Conservation (phyloP, 2,888 invertebrate genomes). For the Himalopsyche tibetana region DNA sequence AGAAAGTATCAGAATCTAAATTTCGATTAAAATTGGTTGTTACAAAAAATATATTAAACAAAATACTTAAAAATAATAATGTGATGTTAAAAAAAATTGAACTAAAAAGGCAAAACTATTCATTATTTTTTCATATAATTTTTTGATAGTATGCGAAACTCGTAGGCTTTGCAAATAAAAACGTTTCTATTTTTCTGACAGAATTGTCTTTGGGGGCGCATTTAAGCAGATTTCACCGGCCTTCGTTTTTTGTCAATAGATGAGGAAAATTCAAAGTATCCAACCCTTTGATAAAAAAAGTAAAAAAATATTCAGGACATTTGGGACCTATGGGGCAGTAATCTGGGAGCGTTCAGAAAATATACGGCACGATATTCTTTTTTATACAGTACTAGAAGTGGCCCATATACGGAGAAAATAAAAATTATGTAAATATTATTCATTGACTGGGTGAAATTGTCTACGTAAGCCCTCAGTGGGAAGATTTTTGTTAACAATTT, state of each 20-base stretch:
- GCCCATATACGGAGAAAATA: conserved; percentile 22
- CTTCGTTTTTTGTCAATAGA: conserved; percentile 36
- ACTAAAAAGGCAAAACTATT: background rate
- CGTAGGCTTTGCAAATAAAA: conserved; percentile 10
- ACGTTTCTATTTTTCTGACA: background rate
- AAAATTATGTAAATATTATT: conserved; percentile 42
- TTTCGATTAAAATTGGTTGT: too few species aligned
- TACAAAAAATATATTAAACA: too few species aligned
- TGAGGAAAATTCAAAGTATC: conserved; percentile 35
- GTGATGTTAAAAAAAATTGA: too few species aligned
- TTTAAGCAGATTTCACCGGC: conserved; percentile 31
- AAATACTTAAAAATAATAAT: too few species aligned
- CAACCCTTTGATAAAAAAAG: conserved; percentile 25
- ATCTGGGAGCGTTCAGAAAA: conserved; percentile 1
- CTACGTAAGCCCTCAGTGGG: background rate
- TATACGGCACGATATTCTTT: conserved; percentile 21
- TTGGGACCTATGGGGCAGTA: conserved; percentile 28
- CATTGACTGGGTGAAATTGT: conserved; percentile 18
- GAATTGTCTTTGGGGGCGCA: conserved; percentile 34
- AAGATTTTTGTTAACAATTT: conserved; percentile 12
- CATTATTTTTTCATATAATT: background rate
- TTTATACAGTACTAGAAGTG: conserved; percentile 15
- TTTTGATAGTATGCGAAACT: background rate
- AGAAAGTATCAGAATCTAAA: too few species aligned
- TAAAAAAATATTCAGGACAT: conserved; percentile 27